Evolutionary conservation across 2,888 invertebrate species (phyloP).

Genomic region (Galeopsomyia nigrocyanea): DNA sequence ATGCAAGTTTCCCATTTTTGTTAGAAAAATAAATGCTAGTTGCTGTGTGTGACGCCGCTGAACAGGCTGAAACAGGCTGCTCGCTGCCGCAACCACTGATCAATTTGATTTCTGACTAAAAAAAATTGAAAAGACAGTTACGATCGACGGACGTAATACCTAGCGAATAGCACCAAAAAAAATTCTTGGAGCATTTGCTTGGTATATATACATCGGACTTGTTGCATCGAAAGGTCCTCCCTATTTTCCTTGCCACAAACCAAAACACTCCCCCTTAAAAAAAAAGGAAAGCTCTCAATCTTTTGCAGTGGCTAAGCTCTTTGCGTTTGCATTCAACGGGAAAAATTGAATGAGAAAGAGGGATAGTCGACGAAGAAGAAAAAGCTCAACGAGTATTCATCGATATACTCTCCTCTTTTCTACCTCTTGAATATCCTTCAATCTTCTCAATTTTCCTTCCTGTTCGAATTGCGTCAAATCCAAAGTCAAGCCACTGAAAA

Average conservation of each 20-base stretch:
- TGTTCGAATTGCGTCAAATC: slow-evolving; percentile 1
- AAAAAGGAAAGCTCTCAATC: slow-evolving; percentile 1
- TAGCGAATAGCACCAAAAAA: background rate
- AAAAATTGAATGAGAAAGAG: slow-evolving; percentile 32
- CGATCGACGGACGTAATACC: background rate
- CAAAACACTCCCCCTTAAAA: background rate
- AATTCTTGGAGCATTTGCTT: slow-evolving; percentile 5
- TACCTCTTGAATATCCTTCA: background rate
- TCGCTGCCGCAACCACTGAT: slow-evolving; percentile 65
- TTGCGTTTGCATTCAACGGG: slow-evolving; percentile 5
- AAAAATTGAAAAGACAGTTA: background rate
- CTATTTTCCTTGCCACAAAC: slow-evolving; percentile 10
- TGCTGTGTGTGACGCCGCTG: slow-evolving; percentile 62
- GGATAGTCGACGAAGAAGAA: background rate
- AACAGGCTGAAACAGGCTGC: slow-evolving; percentile 65
- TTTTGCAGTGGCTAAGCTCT: slow-evolving; percentile 14
- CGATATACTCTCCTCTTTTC: slow-evolving; percentile 9
- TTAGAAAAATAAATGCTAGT: slow-evolving; percentile 56
- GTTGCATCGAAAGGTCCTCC: slow-evolving; percentile 32
- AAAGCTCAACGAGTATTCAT: background rate
- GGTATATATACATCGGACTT: slow-evolving; percentile 22
- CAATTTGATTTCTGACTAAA: slow-evolving; percentile 50
- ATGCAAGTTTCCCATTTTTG: slow-evolving; percentile 54
- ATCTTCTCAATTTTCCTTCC: slow-evolving; percentile 5
- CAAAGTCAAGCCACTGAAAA: background rate